These are phyloP conservation scores for Drosophila parabipectinata DNA, from an alignment of 1,140 invertebrate genomes.

Conservation along the genomic window DNA sequence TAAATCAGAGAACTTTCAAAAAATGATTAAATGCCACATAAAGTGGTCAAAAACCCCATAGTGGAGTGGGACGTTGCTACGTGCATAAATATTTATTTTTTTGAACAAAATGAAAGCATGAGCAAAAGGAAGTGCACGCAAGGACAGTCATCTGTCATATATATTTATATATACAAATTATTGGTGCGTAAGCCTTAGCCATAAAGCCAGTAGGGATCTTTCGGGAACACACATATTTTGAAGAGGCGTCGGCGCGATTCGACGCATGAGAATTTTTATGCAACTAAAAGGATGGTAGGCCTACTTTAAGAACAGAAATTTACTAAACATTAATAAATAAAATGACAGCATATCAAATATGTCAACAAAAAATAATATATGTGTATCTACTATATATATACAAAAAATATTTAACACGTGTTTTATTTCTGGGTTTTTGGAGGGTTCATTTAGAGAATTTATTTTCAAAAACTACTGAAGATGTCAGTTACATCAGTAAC, in stretches of 20 bases:
- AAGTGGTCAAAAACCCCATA: too few relatives aligned
- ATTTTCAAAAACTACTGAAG: too few relatives aligned
- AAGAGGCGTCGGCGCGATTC: not conserved
- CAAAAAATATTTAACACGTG: not conserved
- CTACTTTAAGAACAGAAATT: conserved; percentile 50
- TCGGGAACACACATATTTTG: not conserved
- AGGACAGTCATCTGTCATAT: not conserved
- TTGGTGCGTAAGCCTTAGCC: not conserved
- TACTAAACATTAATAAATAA: conserved; percentile 61
- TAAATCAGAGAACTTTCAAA: too few relatives aligned
- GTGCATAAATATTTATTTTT: conserved; percentile 65
- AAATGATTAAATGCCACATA: too few relatives aligned
- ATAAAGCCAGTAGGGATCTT: not conserved
- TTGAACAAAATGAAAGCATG: conserved; percentile 48
- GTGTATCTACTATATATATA: conserved; percentile 37
- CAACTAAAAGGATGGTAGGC: conserved; percentile 32
- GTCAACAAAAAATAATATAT: conserved; percentile 38
- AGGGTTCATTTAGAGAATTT: too few relatives aligned
- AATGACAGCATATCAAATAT: conserved; percentile 78
- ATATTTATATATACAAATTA: conserved; percentile 29
- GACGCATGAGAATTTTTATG: conserved; percentile 10
- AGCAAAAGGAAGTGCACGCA: conserved; percentile 22
- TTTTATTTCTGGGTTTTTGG: not conserved
- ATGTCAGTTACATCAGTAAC: too few relatives aligned
- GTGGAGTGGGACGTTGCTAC: not conserved